Conservation (phyloP, 2,797 vertebrate species). For the Lepus oiostolus region DNA sequence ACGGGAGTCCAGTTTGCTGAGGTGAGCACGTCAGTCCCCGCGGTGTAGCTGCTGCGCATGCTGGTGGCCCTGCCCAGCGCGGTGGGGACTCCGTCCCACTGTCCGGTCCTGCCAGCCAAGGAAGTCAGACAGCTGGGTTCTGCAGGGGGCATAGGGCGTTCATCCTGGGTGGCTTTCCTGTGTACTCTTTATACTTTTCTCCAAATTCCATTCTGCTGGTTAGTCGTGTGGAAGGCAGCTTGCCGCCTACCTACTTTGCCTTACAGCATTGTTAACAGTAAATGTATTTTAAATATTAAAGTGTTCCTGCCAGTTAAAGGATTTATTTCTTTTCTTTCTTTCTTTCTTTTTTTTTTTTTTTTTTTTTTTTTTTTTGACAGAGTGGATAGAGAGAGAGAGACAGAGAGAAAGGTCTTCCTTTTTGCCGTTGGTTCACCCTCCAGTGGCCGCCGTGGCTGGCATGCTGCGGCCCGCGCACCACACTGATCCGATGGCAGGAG, state of each 20-base stretch:
- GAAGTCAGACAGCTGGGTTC: background rate
- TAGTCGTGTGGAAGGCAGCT: background rate
- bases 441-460: too few relatives aligned
- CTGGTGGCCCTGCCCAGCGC: background rate
- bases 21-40: background rate
- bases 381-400: too few relatives aligned
- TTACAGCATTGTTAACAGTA: background rate
- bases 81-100: background rate
- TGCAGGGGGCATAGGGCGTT: background rate
- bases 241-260: background rate
- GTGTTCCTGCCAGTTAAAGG: background rate
- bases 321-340: background rate
- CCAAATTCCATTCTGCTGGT: background rate
- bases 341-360: too few relatives aligned
- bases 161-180: background rate
- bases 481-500: too few relatives aligned
- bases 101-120: background rate
- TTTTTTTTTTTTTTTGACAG: too few relatives aligned
- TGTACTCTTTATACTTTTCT: constrained; percentile 19
- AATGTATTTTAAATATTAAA: background rate
- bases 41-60: background rate
- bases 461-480: too few relatives aligned
- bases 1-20: constrained; percentile 35
- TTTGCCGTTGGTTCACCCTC: too few relatives aligned
- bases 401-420: too few relatives aligned